These are phyloP conservation scores for Aselliscus stoliczkanus DNA, from an alignment of 2,797 vertebrate genomes.

Conservation along the genomic window DNA sequence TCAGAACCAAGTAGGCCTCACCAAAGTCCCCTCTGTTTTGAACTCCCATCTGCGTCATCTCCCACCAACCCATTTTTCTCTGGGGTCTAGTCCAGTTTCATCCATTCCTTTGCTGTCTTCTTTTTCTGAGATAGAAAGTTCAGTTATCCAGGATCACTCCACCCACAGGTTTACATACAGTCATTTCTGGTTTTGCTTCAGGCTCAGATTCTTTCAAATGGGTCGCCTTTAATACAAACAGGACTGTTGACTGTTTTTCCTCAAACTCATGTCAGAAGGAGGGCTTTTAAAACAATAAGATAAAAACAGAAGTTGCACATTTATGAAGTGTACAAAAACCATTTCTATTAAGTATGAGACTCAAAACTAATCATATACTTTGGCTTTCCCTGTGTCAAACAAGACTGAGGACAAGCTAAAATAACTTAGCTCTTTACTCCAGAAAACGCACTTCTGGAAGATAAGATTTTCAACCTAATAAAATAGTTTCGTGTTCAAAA, in stretches of 20 bases:
- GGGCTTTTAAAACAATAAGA: not conserved
- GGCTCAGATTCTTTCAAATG: not conserved
- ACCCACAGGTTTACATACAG: not conserved
- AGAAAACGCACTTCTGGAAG: not conserved
- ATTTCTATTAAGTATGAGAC: not conserved
- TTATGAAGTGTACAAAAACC: not conserved
- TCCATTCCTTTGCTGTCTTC: not conserved
- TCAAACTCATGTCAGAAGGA: not conserved
- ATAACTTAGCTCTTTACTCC: not conserved
- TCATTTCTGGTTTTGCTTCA: not conserved
- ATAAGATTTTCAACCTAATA: not conserved
- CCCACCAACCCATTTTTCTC: not conserved
- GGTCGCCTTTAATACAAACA: not conserved
- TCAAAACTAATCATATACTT: not conserved
- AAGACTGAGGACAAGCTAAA: not conserved
- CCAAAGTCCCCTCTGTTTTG: not conserved
- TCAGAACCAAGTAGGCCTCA: not conserved
- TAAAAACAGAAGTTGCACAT: not conserved
- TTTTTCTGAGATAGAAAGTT: not conserved
- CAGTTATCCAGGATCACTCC: not conserved
- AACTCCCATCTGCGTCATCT: not conserved
- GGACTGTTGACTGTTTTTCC: not conserved
- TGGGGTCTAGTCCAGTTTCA: not conserved
- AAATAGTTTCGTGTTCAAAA: not conserved
- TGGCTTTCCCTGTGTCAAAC: not conserved